Percentiles rank a stretch among this genome's conserved stretches.
phyloP scores from a whole-genome alignment of 2,888 invertebrate species.

The Halocaridina rubra region DNA sequence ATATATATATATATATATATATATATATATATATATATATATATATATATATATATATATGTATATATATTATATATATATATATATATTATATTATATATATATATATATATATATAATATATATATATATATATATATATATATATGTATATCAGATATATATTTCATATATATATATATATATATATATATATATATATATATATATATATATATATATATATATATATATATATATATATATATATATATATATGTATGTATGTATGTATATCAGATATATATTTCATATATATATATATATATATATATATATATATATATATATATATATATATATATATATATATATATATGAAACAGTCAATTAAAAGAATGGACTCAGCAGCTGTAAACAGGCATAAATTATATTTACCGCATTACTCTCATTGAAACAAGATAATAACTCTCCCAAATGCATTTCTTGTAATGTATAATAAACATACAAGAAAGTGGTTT shows the following conservation, averaged over 20 bases:
- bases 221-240: neutral
- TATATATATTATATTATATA: neutral
- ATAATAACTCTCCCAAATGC: too few relatives aligned
- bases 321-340: neutral
- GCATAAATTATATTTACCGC: too few relatives aligned
- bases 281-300: neutral
- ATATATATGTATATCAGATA: neutral
- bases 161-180: neutral
- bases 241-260: neutral
- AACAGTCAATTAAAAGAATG: neutral
- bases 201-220: neutral
- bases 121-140: constrained; percentile 6
- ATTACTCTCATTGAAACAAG: too few relatives aligned
- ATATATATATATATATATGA: neutral
- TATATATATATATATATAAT: neutral
- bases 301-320: neutral
- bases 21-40: neutral
- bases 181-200: neutral
- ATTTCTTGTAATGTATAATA: too few relatives aligned
- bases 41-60: neutral
- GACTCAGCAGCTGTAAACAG: neutral
- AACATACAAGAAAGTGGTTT: too few relatives aligned
- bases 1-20: neutral
- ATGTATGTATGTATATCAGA: neutral
- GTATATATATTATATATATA: neutral